A percentile compares a stretch with the other conserved stretches of the same genome.
Evolutionary conservation across 1,140 invertebrate genomes (phyloP).

Genomic region (Tribolium castaneum): DNA sequence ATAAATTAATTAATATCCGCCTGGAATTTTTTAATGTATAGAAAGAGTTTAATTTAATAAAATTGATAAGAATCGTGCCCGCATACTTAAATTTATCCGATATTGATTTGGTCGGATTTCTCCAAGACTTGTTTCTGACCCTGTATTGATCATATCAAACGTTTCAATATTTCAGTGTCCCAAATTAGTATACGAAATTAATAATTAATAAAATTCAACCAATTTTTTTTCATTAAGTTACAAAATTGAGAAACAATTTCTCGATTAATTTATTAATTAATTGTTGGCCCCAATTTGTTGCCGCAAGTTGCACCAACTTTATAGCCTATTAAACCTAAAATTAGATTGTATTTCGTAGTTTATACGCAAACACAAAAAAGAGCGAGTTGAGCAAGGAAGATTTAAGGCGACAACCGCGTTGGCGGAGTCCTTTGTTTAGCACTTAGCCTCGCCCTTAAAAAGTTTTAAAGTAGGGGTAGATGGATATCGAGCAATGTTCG

Average conservation of each 20-base stretch:
- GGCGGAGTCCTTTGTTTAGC: slow-evolving; percentile 2
- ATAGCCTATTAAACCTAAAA: neutral
- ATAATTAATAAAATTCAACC: neutral
- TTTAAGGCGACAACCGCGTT: neutral
- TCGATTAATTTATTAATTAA: slow-evolving; percentile 15
- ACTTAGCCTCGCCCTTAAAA: neutral
- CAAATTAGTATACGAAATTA: neutral
- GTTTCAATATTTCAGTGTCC: neutral
- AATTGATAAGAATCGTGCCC: neutral
- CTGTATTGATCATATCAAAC: neutral
- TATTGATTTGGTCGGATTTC: neutral
- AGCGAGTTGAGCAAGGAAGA: neutral
- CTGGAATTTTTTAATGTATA: too few relatives aligned
- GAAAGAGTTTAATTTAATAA: too few relatives aligned
- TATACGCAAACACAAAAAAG: neutral
- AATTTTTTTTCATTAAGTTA: neutral
- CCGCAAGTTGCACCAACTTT: neutral
- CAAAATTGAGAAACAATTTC: neutral
- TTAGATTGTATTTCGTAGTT: neutral
- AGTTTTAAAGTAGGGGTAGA: slow-evolving; percentile 12
- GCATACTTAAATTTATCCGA: neutral
- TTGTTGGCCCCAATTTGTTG: neutral
- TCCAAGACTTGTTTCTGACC: neutral
- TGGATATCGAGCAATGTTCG: neutral
- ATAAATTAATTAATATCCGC: too few relatives aligned